Conservation (phyloP, 2,797 vertebrate genomes). For the Ctenosaura bakeri region DNA sequence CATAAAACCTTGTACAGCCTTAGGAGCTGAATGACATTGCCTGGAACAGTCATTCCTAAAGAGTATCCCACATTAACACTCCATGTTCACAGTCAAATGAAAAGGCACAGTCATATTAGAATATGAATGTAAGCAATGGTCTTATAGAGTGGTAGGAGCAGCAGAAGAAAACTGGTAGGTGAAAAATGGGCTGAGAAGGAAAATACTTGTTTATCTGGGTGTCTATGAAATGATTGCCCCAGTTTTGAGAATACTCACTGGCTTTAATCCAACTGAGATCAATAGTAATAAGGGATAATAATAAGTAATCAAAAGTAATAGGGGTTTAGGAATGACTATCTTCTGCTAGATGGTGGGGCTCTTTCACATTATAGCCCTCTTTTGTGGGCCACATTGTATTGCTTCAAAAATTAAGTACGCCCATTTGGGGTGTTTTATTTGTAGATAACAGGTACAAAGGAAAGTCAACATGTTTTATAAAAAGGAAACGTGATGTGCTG, state of each 20-base stretch:
- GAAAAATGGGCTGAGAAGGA: neutral
- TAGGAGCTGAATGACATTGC: neutral
- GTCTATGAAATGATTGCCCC: neutral
- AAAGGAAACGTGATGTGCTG: neutral
- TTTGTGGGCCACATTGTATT: neutral
- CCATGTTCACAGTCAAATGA: neutral
- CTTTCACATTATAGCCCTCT: too few species aligned
- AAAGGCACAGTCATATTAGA: neutral
- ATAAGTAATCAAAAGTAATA: neutral
- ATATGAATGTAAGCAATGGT: neutral
- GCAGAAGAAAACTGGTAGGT: neutral
- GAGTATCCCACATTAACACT: neutral
- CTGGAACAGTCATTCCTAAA: neutral
- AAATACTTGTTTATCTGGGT: neutral
- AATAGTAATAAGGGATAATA: neutral
- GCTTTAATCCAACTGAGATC: neutral
- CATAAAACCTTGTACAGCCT: slow-evolving; percentile 14
- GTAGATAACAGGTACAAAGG: neutral
- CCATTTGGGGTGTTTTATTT: neutral
- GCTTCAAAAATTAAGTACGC: neutral
- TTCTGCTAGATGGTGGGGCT: neutral
- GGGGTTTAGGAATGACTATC: neutral
- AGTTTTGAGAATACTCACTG: neutral
- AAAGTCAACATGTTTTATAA: neutral
- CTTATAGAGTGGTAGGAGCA: neutral